phyloP scores from a whole-genome alignment of 2,888 invertebrate genomes.

The Mamestra brassicae region DNA sequence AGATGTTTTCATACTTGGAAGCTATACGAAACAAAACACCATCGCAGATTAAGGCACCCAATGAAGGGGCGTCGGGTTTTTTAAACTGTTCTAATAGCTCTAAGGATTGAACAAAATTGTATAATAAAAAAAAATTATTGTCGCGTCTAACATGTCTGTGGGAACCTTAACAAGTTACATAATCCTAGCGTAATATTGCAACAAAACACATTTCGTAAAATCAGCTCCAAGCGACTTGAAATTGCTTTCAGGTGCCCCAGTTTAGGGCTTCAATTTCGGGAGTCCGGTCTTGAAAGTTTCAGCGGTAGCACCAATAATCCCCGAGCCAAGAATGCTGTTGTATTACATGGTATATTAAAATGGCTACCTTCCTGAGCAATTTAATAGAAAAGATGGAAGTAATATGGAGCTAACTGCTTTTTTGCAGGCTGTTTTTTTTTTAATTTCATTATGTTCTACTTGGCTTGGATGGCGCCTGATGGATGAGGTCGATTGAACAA shows the following conservation, averaged over 20 bases:
- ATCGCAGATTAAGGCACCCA: not conserved
- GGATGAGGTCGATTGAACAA: not conserved
- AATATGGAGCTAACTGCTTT: not conserved
- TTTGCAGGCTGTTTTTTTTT: not conserved
- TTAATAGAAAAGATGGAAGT: constrained; percentile 9
- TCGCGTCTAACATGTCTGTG: not conserved
- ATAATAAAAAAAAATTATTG: not conserved
- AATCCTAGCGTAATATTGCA: constrained; percentile 1
- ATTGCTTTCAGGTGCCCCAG: constrained; percentile 52
- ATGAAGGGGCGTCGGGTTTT: no score
- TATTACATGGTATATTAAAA: constrained; percentile 16
- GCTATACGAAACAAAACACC: constrained; percentile 2
- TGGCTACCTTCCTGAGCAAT: not conserved
- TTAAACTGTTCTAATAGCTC: no score
- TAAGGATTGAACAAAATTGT: not conserved
- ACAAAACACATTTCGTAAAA: constrained; percentile 46
- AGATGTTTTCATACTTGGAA: constrained; percentile 8
- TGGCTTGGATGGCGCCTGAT: no score
- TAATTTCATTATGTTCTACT: no score
- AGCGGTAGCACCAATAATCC: constrained; percentile 41
- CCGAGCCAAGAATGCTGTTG: constrained; percentile 15
- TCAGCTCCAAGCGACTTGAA: constrained; percentile 45
- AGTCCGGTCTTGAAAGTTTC: constrained; percentile 53
- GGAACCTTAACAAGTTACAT: constrained; percentile 4
- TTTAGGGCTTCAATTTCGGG: constrained; percentile 47